A percentile compares a stretch with the other conserved stretches of the same genome.
These are phyloP conservation scores for Suricata suricatta DNA, from an alignment of 2,113 vertebrate species.

Conservation along the genomic window DNA sequence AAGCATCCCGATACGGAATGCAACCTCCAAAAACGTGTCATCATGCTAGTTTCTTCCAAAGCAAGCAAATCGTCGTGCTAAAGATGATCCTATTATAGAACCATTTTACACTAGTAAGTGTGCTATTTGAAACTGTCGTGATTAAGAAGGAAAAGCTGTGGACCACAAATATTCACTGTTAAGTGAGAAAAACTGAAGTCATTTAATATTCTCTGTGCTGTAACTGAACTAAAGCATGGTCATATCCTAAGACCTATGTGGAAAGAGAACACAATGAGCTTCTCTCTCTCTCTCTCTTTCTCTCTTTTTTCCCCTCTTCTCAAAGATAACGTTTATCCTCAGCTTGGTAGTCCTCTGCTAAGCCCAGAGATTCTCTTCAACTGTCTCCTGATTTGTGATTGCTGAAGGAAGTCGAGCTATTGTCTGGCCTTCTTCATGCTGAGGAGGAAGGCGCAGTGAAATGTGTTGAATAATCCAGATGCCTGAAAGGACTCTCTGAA, in stretches of 20 bases:
- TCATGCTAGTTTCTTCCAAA: slow-evolving; percentile 44
- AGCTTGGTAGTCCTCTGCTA: slow-evolving; percentile 43
- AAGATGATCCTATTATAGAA: background rate
- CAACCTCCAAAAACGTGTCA: background rate
- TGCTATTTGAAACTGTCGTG: slow-evolving; percentile 6
- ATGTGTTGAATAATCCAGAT: slow-evolving; percentile 72
- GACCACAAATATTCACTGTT: slow-evolving; percentile 19
- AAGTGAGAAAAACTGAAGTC: background rate
- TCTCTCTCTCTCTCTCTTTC: background rate
- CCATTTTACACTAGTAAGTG: background rate
- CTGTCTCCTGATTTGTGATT: slow-evolving; percentile 66
- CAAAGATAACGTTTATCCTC: slow-evolving; percentile 62
- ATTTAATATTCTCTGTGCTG: background rate
- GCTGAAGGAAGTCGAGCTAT: slow-evolving; percentile 70
- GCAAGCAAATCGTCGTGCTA: background rate
- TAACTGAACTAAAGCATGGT: background rate
- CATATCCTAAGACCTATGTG: background rate
- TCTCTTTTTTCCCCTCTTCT: slow-evolving; percentile 35
- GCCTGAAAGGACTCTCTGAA: slow-evolving; percentile 59
- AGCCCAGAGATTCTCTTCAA: slow-evolving; percentile 56
- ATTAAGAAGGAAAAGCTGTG: slow-evolving; percentile 15
- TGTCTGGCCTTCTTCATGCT: slow-evolving; percentile 67
- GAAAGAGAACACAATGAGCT: background rate
- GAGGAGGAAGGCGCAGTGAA: slow-evolving; percentile 51
- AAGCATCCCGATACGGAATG: background rate